Evolutionary conservation across 1,140 invertebrate species (phyloP), one percentile per base, ranked within the genome.

Genomic region (Dreissena rostriformis): DNA sequence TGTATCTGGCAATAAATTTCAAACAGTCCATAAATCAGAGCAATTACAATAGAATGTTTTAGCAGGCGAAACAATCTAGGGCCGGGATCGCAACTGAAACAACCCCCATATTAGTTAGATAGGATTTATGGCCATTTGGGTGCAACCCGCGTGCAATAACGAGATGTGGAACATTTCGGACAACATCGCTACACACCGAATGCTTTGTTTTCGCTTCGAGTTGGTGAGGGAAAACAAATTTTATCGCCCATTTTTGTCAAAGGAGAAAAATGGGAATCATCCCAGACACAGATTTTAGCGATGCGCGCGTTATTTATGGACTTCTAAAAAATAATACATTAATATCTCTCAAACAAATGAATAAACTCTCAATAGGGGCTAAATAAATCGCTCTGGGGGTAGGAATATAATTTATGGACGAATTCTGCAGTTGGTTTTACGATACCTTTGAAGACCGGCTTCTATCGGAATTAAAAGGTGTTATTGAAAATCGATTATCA

Each of bases 231-330:
- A 74, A 82, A 74, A 82, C 80, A 75, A 82, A 82, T 82, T 82
- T 82, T 82, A 82, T 82, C 80, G 80, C 80, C 80, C 80, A 82
- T 82, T 75, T 82, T 82, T 82, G 80, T 82, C 80, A 82, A 74
- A 74, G 15, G 53, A 49, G 26, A 82, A 74, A 75, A 82, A 82
- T 82, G 71, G 63, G 70, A 82, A 66, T 57, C 26, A 57, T 71
- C 24, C n/a, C 1, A 49, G 63, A 39, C 57, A 28, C 53, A 67
- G 70, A 79, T 79, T 70, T 75, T 74, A 74, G 71, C 15, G 80
- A 82, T 82, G 63, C n/a, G 52, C 26, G 63, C 29, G 49, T 82
- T 73, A 73, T 82, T 82, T 73, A 73, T 75, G 63, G 68, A 61
- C 68, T 51, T 39, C 19, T 55, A 74, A 82, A 82, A 81, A 82